Percentiles rank a stretch among this genome's conserved stretches.
Conservation (phyloP, 2,888 invertebrate species). For the Seladonia tumulorum region DNA sequence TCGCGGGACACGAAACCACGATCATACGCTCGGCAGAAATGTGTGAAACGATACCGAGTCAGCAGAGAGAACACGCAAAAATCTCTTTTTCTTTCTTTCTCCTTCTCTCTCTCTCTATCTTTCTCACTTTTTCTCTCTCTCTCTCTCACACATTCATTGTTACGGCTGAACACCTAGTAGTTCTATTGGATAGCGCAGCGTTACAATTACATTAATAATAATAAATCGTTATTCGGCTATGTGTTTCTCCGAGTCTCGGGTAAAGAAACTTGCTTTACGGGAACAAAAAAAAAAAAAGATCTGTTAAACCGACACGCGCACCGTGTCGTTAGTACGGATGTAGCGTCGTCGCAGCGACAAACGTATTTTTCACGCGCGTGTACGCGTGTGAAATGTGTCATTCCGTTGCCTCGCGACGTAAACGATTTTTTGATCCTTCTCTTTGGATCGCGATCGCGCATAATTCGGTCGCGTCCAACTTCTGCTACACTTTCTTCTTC, state of each 20-base stretch:
- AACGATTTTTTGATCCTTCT: constrained; percentile 11
- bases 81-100: neutral
- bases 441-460: constrained; percentile 29
- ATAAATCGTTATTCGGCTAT: constrained; percentile 70
- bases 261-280: constrained; percentile 64
- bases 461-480: constrained; percentile 26
- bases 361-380: neutral
- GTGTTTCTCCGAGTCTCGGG: constrained; percentile 52
- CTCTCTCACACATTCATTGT: constrained; percentile 11
- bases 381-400: neutral
- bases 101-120: no score
- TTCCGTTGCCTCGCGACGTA: neutral
- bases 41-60: neutral
- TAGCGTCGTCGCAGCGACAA: constrained; percentile 14
- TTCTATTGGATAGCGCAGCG: constrained; percentile 69
- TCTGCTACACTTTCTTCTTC: neutral
- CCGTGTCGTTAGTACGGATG: neutral
- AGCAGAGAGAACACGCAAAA: constrained; percentile 31
- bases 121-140: no score
- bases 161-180: constrained; percentile 54
- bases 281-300: constrained; percentile 12
- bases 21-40: neutral
- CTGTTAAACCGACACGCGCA: constrained; percentile 28
- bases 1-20: neutral
- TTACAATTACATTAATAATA: constrained; percentile 70